Percentiles rank a stretch among this genome's conserved stretches.
phyloP scores from a whole-genome alignment of 2,797 vertebrate species.

The Microcaecilia unicolor region DNA sequence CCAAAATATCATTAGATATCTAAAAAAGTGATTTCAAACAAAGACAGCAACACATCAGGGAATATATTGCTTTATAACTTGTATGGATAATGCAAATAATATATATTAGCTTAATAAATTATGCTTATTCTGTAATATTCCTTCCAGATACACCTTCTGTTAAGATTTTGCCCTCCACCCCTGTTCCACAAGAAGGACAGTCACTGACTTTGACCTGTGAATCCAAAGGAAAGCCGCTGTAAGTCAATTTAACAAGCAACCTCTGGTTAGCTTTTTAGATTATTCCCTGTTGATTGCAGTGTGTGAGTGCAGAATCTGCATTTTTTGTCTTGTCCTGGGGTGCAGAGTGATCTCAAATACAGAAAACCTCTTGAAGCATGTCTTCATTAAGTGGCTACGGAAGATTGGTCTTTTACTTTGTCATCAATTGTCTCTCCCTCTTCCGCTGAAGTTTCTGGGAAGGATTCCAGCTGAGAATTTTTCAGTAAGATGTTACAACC shows the following conservation, averaged over 20 bases:
- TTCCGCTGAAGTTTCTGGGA: slow-evolving; percentile 17
- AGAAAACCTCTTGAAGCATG: slow-evolving; percentile 34
- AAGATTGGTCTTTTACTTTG: slow-evolving; percentile 34
- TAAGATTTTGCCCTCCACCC: slow-evolving; percentile 80
- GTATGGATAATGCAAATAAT: too few species aligned
- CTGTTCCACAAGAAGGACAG: slow-evolving; percentile 91
- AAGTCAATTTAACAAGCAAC: slow-evolving; percentile 60
- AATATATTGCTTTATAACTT: too few species aligned
- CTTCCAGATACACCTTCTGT: slow-evolving; percentile 85
- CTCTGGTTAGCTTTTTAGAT: slow-evolving; percentile 28
- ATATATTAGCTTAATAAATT: slow-evolving; percentile 38
- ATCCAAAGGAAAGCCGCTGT: slow-evolving; percentile 96
- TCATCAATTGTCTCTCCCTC: slow-evolving; percentile 20
- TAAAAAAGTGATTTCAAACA: too few species aligned
- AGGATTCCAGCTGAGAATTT: slow-evolving; percentile 26
- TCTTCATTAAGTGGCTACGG: slow-evolving; percentile 37
- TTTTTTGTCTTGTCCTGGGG: slow-evolving; percentile 25
- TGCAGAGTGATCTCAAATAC: slow-evolving; percentile 25
- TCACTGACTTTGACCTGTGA: slow-evolving; percentile 93
- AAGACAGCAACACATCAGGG: too few species aligned
- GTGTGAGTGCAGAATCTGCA: slow-evolving; percentile 25
- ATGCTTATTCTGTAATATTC: slow-evolving; percentile 26
- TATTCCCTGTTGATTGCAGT: slow-evolving; percentile 31
- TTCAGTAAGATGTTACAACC: slow-evolving; percentile 18
- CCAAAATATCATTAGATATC: too few species aligned